Evolutionary conservation across 2,113 vertebrate genomes (phyloP), one percentile per base, ranked within the genome.

Genomic region (Eolophus roseicapilla): DNA sequence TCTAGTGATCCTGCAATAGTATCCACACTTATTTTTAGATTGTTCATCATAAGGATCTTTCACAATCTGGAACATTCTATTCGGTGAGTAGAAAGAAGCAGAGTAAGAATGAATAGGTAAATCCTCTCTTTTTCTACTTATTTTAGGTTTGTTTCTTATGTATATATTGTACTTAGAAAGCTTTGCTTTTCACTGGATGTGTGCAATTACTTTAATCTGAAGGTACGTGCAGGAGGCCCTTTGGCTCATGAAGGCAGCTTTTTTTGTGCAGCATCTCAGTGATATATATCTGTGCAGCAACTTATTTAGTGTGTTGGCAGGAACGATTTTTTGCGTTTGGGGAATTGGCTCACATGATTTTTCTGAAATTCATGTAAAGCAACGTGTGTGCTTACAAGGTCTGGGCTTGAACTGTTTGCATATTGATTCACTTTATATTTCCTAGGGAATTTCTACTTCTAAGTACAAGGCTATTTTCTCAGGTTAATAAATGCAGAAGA

Each of bases 401-500:
- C 21, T 53, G 37, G 15, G 14, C 12, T 74, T 83, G 18, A 0
- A 0, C 14, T 41, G 8, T 50, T 73, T 62, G 19, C 24, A 10
- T 47, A 33, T 27, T 47, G 57, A 90, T 52, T 47, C 2, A 7
- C n/a, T 82, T 80, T 9, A 55, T 10, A 25, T 80, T 85, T 62
- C 27, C 11, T 37, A 68, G 39, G 44, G 47, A 63, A 44, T 86
- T 52, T 82, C 25, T 85, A 3, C 11, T 68, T 47, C 24, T 43
- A 70, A 62, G 13, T 33, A 52, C 15, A 63, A 49, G 17, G 7
- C 17, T 90, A 5, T 83, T 90, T 69, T 83, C n/a, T 84, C 25
- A 35, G 29, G 8, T 37, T 64, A 64, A 81, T 50, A 77, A 81
- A 46, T 29, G 19, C 7, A 63, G 25, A 79, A 25, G 28, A 25